phyloP scores from a whole-genome alignment of 1,140 invertebrate genomes.

The Ceratina calcarata region DNA sequence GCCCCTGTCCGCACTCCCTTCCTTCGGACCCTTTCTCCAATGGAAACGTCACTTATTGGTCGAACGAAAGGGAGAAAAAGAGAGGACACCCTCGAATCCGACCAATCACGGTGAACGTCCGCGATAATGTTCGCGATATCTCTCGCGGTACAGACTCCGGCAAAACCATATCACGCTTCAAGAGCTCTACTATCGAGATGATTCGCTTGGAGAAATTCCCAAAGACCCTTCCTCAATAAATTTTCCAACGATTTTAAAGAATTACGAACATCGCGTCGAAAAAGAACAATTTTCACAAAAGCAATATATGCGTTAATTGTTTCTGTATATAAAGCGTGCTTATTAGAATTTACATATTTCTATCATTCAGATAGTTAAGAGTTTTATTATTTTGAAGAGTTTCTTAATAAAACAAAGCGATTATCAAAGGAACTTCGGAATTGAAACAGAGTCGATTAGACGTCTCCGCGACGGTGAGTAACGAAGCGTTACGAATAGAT shows the following conservation, averaged over 20 bases:
- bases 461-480: slow-evolving; percentile 19
- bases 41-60: slow-evolving; percentile 77
- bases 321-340: not conserved
- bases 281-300: not conserved
- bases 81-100: slow-evolving; percentile 61
- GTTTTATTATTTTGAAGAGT: no score
- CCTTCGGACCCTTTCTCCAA: slow-evolving; percentile 68
- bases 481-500: slow-evolving; percentile 42
- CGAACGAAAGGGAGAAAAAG: slow-evolving; percentile 62
- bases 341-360: no score
- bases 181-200: slow-evolving; percentile 5
- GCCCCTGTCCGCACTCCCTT: slow-evolving; percentile 39
- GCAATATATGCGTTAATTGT: not conserved
- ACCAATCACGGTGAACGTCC: slow-evolving; percentile 62
- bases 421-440: not conserved
- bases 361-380: not conserved
- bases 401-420: no score
- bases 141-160: slow-evolving; percentile 38
- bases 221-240: not conserved
- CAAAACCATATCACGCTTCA: slow-evolving; percentile 51
- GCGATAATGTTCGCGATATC: slow-evolving; percentile 63
- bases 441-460: slow-evolving; percentile 30
- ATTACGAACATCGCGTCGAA: no score
- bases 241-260: not conserved
- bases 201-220: not conserved